Percentiles rank a stretch among this genome's conserved stretches.
Conservation (phyloP, 92 coral and sea anemone species). For the Palythoa heliodiscus region DNA sequence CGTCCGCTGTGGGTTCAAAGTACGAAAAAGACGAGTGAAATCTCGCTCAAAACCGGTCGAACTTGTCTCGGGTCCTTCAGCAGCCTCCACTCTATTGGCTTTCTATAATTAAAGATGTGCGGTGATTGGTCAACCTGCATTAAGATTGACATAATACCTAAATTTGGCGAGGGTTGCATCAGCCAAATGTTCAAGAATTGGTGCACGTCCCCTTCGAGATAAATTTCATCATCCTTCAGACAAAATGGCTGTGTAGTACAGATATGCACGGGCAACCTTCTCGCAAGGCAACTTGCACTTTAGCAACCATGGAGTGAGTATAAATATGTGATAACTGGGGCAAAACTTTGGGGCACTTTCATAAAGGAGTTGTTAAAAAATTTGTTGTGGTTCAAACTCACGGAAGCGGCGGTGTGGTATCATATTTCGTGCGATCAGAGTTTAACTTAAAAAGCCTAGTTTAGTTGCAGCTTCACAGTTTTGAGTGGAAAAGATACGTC, state of each 20-base stretch:
- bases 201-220: conserved; percentile 58
- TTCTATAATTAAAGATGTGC: conserved; percentile 25
- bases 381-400: background rate
- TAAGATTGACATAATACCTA: conserved; percentile 54
- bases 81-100: conserved; percentile 62
- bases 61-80: conserved; percentile 27
- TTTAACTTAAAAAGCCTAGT: background rate
- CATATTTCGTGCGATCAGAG: background rate
- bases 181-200: conserved; percentile 84
- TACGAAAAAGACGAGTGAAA: conserved; percentile 15
- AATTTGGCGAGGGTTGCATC: conserved; percentile 85
- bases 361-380: background rate
- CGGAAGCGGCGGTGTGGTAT: background rate
- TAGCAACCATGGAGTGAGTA: conserved; percentile 95
- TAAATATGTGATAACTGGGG: background rate
- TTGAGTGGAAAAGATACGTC: background rate
- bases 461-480: background rate
- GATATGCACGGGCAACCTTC: conserved; percentile 43
- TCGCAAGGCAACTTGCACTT: conserved; percentile 61
- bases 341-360: background rate
- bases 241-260: conserved; percentile 78
- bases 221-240: conserved; percentile 87
- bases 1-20: conserved; percentile 33
- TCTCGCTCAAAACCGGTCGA: conserved; percentile 40
- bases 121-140: conserved; percentile 62